A percentile compares a stretch with the other conserved stretches of the same genome.
Evolutionary conservation across 2,113 vertebrate genomes (phyloP).

Genomic region (Hippocampus zosterae): DNA sequence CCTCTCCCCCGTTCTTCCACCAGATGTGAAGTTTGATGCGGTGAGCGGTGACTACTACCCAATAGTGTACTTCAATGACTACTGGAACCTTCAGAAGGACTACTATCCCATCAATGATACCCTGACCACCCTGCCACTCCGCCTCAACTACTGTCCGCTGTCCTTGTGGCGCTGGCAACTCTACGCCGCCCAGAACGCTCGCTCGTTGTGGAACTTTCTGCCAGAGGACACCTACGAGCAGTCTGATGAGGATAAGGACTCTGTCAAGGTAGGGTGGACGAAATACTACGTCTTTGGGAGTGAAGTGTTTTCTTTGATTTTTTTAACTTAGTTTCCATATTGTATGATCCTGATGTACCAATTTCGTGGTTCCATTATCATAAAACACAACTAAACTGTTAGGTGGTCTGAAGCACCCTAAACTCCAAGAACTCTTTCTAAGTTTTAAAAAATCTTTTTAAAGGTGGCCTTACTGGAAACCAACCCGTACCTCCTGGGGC

Average conservation of each 20-base stretch:
- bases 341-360: too few species aligned
- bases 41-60: conserved; percentile 94
- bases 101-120: conserved; percentile 88
- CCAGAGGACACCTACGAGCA: conserved; percentile 91
- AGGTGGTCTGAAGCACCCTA: background rate
- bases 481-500: conserved; percentile 87
- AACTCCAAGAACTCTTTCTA: background rate
- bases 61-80: conserved; percentile 95
- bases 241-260: conserved; percentile 94
- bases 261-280: conserved; percentile 80
- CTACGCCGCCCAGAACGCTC: conserved; percentile 88
- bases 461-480: conserved; percentile 92
- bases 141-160: conserved; percentile 84
- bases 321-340: too few species aligned
- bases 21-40: conserved; percentile 93
- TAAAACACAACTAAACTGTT: too few species aligned
- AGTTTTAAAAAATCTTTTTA: conserved; percentile 10
- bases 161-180: conserved; percentile 97
- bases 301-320: too few species aligned
- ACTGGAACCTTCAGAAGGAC: conserved; percentile 97
- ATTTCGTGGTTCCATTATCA: too few species aligned
- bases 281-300: background rate
- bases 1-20: background rate
- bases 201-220: conserved; percentile 91
- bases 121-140: conserved; percentile 78